Percentiles rank a stretch among this genome's conserved stretches.
Evolutionary conservation across 2,888 invertebrate species (phyloP).

Genomic region (Willowsia nigromaculata): DNA sequence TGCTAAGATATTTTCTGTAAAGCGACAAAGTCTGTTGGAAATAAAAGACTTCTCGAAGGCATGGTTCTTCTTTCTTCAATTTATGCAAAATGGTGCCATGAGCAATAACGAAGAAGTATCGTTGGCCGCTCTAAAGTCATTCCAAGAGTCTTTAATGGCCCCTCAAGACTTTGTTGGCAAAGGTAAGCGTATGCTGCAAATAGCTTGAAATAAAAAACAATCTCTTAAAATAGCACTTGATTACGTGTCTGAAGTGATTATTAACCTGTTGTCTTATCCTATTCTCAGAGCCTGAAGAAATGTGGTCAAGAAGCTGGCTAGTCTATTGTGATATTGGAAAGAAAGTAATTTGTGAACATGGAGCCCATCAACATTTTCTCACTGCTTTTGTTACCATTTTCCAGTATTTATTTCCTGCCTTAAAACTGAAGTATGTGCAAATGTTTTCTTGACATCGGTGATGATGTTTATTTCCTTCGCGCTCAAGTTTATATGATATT

Average conservation of each 20-base stretch:
- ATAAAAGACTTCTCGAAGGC: constrained; percentile 95
- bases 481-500: neutral
- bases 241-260: neutral
- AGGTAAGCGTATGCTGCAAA: too few species aligned
- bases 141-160: constrained; percentile 91
- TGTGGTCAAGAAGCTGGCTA: constrained; percentile 76
- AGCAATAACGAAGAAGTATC: constrained; percentile 97
- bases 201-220: too few species aligned
- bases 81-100: constrained; percentile 94
- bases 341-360: constrained; percentile 76
- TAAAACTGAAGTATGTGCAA: constrained; percentile 85
- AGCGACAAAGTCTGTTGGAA: constrained; percentile 90
- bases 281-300: constrained; percentile 73
- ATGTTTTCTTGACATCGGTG: neutral
- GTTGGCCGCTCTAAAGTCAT: constrained; percentile 96
- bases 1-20: constrained; percentile 95
- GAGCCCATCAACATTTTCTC: constrained; percentile 92
- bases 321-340: constrained; percentile 78
- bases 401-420: constrained; percentile 95
- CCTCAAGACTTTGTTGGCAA: constrained; percentile 65
- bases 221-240: neutral
- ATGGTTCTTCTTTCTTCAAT: constrained; percentile 95
- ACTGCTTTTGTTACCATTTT: constrained; percentile 97
- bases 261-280: neutral
- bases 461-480: neutral